Base-by-base conservation (phyloP, 1,140 invertebrate genomes). In the Drosophila burlai region DNA sequence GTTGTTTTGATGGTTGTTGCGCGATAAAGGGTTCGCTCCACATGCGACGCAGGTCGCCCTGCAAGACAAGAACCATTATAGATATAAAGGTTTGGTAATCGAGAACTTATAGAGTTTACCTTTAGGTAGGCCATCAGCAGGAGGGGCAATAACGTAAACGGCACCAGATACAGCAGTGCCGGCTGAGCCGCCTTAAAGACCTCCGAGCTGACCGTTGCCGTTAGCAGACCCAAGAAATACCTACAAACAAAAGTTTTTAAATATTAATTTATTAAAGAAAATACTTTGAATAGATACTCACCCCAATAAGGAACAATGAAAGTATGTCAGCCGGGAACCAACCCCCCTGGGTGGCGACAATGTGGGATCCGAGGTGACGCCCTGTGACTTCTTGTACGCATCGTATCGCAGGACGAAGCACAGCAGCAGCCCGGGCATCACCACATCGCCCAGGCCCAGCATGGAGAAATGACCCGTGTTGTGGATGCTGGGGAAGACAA, bases 161-260 rank as follows among this genome's bases (percentile, higher is more conserved):
- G 98, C 90, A 99, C 98, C 79, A 99, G 95, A 94, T 99, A 99
- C 31, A 99, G 95, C 80, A 99, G 95, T 60, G 98, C 98, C 66
- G 98, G 98, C 94, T 99, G 98, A 52, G 98, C 98, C 74, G 98
- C 98, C 95, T 98, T 98, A 94, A 99, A 99, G 83, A 99, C 96
- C 94, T 99, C 98, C 16, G 98, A 98, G 80, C 98, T 99, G 66
- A 99, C 97, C 31, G 98, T 99, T 58, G 98, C 98, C 89, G 98
- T 99, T 92, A 99, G 94, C 91, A 99, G 94, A 77, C 98, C 98
- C 94, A 99, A 95, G 94, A 99, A 99, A 94, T 99, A 99, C 77
- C 92, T 93, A 40, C 8, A 64, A 69, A 38, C 4, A 16, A 1
- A 26, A 1, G n/a, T 24, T 24, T 24, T 3, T 3, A n/a, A 2